Evolutionary conservation across 2,113 vertebrate genomes (phyloP).

Genomic region (Junco hyemalis): DNA sequence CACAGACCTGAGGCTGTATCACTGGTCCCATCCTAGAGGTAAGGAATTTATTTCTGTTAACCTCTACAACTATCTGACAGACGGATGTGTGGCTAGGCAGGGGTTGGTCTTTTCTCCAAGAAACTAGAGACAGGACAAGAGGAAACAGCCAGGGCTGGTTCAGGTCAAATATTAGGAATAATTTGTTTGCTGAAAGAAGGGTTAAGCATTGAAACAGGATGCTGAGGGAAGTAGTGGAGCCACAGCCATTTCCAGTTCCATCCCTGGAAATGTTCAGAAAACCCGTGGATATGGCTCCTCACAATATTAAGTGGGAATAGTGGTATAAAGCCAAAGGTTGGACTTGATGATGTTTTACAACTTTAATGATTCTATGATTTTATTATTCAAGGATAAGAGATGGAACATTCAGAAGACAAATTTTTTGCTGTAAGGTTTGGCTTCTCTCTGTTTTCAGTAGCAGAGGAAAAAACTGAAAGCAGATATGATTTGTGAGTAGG

Average conservation of each 20-base stretch:
- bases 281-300: not conserved
- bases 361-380: not conserved
- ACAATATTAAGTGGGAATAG: too few relatives aligned
- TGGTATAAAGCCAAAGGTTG: not conserved
- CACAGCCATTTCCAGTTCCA: too few relatives aligned
- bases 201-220: not conserved
- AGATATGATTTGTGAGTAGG: not conserved
- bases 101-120: too few relatives aligned
- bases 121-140: not conserved
- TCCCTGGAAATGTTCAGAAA: not conserved
- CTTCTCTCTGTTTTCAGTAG: not conserved
- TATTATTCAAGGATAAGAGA: not conserved
- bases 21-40: not conserved
- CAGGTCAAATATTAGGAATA: not conserved
- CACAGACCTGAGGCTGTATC: not conserved
- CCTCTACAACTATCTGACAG: not conserved
- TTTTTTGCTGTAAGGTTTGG: not conserved
- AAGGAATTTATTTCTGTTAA: not conserved
- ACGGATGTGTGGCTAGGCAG: not conserved
- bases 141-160: rapidly evolving
- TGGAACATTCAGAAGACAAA: not conserved
- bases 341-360: not conserved
- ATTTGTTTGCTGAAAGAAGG: not conserved
- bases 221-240: not conserved
- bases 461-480: not conserved